These are phyloP conservation scores for Octodonta nipae DNA, from an alignment of 2,888 invertebrate genomes.

Conservation along the genomic window DNA sequence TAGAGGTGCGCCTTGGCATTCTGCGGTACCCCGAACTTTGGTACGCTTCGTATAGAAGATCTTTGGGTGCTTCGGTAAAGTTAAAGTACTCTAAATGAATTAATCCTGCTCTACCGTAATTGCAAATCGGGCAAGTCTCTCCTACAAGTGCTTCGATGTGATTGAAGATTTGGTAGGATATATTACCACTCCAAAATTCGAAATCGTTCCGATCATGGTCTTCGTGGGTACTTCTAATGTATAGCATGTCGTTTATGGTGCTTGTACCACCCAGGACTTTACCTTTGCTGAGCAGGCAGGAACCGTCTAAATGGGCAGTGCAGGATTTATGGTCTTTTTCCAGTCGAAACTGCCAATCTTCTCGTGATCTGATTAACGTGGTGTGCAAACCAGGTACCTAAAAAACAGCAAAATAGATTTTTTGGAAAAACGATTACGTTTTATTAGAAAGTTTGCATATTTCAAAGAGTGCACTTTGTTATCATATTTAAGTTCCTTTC, in stretches of 20 bases:
- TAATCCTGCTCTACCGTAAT: slow-evolving; percentile 11
- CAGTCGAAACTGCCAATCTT: slow-evolving; percentile 24
- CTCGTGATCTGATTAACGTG: slow-evolving; percentile 23
- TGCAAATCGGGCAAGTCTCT: neutral
- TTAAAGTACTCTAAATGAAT: slow-evolving; percentile 11
- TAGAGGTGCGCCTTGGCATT: slow-evolving; percentile 25
- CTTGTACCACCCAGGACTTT: slow-evolving; percentile 39
- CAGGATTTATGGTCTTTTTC: slow-evolving; percentile 22
- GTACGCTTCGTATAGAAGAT: slow-evolving; percentile 47
- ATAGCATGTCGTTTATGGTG: slow-evolving; percentile 38
- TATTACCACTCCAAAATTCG: slow-evolving; percentile 40
- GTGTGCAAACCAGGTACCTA: slow-evolving; percentile 20
- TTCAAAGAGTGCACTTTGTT: too few relatives aligned
- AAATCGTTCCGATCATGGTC: slow-evolving; percentile 22
- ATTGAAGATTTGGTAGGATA: slow-evolving; percentile 63
- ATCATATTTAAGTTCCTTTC: too few relatives aligned
- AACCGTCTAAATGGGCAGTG: slow-evolving; percentile 12
- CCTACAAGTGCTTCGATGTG: slow-evolving; percentile 63
- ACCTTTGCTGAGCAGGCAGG: slow-evolving; percentile 35
- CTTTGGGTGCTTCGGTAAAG: slow-evolving; percentile 9
- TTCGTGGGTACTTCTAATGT: slow-evolving; percentile 19
- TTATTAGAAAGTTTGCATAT: too few relatives aligned
- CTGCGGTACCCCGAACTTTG: slow-evolving; percentile 72
- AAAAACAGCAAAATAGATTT: too few relatives aligned
- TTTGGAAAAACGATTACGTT: too few relatives aligned